Base-by-base conservation (phyloP, 2,797 vertebrate species). In the Melanotaenia nigrans region DNA sequence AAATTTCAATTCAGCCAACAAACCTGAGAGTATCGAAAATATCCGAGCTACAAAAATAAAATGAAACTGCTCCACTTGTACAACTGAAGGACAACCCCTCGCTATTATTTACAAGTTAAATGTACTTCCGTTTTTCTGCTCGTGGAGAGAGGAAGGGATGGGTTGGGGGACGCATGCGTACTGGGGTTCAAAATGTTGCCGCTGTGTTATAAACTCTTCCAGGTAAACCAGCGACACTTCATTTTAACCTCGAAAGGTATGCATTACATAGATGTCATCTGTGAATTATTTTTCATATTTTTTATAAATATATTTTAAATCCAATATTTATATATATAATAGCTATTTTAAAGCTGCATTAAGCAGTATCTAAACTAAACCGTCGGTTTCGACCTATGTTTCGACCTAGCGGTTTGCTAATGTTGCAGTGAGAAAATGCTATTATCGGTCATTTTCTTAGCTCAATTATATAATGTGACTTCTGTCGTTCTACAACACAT, bases 191-290 rank as follows among this genome's bases (percentile, higher is more conserved):
- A 1, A 80, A 92, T 92, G 89, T 87, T 32, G 79, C 54, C 1
- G 1, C 1, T 0, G 0, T 1, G 28, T 0, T 22, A 10, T 5
- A 61, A 13, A n/a, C 0, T 0, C 1, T 1, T 77, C 0, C 35
- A 63, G 22, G 25, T 81, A 1, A 32, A 25, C 2, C 71, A 5
- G 22, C 51, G n/a, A 61, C 55, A 22, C 1, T 24, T n/a, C 25
- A 7, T 2, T 14, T 40, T 83, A 67, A 53, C 47, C 28, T 56
- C n/a, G 1, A 79, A 81, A 91, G 90, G 90, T 92, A 89, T 8
- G 77, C 1, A 42, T 70, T 45, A 1, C 8, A 13, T 0, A 16
- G 0, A 3, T 3, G 8, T 8, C 16, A 3, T 49, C 1, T 58
- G 2, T 20, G 18, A 13, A 14, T 36, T 45, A 5, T 7, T 45